Conservation (phyloP, 2,888 invertebrate species). For the Drosophila diplacantha region DNA sequence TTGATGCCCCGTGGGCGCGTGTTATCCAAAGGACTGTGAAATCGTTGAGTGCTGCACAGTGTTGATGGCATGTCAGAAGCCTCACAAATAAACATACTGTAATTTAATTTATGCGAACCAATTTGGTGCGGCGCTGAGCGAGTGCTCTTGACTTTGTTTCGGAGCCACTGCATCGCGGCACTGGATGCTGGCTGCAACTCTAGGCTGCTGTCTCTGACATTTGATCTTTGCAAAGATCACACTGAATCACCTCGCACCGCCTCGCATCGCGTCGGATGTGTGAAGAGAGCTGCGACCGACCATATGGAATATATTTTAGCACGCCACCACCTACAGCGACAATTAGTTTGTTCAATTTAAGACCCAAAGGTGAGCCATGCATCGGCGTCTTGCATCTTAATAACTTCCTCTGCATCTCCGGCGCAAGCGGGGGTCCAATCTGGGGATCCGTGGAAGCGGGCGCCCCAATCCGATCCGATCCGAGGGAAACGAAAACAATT, state of each 20-base stretch:
- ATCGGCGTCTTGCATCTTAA: slow-evolving; percentile 46
- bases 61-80: slow-evolving; percentile 57
- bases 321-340: slow-evolving; percentile 48
- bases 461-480: slow-evolving; percentile 1
- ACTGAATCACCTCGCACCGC: slow-evolving; percentile 29
- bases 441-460: not conserved
- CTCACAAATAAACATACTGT: slow-evolving; percentile 43
- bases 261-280: slow-evolving; percentile 40
- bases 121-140: slow-evolving; percentile 52
- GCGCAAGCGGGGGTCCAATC: slow-evolving; percentile 11
- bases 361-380: slow-evolving; percentile 56
- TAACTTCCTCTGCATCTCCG: slow-evolving; percentile 50
- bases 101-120: slow-evolving; percentile 62
- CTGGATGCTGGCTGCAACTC: slow-evolving; percentile 21
- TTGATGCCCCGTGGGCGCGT: slow-evolving; percentile 40
- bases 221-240: slow-evolving; percentile 65
- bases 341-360: slow-evolving; percentile 53
- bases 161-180: slow-evolving; percentile 11
- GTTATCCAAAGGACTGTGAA: slow-evolving; percentile 43
- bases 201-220: slow-evolving; percentile 50
- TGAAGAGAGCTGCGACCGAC: slow-evolving; percentile 30
- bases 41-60: slow-evolving; percentile 45
- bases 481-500: slow-evolving; percentile 35
- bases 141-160: slow-evolving; percentile 70
- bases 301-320: slow-evolving; percentile 59